These are phyloP conservation scores for Cenopis cana DNA, from an alignment of 2,888 invertebrate species.

Conservation along the genomic window DNA sequence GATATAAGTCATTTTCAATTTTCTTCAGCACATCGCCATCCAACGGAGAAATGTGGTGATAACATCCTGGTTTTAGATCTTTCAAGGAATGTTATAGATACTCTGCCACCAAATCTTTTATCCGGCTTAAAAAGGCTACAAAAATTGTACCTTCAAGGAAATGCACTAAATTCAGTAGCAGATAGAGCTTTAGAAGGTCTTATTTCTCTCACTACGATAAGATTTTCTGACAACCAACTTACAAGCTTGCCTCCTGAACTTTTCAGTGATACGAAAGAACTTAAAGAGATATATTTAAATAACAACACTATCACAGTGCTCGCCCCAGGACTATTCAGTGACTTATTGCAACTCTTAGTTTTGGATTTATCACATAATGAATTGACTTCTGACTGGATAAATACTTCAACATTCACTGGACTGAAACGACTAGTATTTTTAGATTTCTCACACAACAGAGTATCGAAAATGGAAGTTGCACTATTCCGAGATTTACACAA, in stretches of 20 bases:
- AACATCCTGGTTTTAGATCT: slow-evolving; percentile 89
- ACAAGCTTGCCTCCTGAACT: slow-evolving; percentile 92
- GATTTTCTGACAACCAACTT: slow-evolving; percentile 92
- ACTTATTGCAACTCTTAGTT: slow-evolving; percentile 89
- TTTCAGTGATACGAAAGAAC: slow-evolving; percentile 90
- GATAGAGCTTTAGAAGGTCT: slow-evolving; percentile 92
- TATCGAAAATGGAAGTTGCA: slow-evolving; percentile 90
- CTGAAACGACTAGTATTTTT: slow-evolving; percentile 90
- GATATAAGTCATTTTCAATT: slow-evolving; percentile 91
- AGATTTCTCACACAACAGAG: slow-evolving; percentile 91
- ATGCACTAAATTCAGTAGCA: slow-evolving; percentile 90
- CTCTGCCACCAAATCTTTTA: slow-evolving; percentile 89
- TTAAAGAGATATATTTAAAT: slow-evolving; percentile 92
- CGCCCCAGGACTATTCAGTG: slow-evolving; percentile 92
- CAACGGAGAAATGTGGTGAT: slow-evolving; percentile 88
- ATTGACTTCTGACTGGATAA: slow-evolving; percentile 93
- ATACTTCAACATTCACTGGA: slow-evolving; percentile 91
- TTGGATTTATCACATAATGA: slow-evolving; percentile 92
- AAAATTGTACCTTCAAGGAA: slow-evolving; percentile 90
- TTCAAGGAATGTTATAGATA: slow-evolving; percentile 91
- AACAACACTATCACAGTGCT: slow-evolving; percentile 93
- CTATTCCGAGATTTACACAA: slow-evolving; percentile 92
- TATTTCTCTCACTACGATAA: slow-evolving; percentile 88
- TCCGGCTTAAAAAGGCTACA: slow-evolving; percentile 89
- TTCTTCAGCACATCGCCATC: slow-evolving; percentile 83